Conservation (phyloP, 2,797 vertebrate species). For the Anolis apletophallus region DNA sequence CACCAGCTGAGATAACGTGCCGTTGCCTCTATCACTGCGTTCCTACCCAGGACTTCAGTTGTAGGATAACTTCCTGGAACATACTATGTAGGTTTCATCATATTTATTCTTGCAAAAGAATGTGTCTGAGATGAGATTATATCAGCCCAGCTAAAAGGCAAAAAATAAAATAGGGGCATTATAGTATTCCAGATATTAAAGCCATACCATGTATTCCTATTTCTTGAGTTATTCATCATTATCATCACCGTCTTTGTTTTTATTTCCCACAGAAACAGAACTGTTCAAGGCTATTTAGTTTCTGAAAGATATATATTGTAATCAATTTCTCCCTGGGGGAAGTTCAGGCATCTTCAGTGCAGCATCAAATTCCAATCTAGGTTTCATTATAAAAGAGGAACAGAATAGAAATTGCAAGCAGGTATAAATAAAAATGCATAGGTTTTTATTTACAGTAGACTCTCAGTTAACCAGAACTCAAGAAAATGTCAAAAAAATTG, state of each 20-base stretch:
- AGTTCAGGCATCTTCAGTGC: no score
- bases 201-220: no score
- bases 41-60: not conserved
- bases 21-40: not conserved
- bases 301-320: no score
- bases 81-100: fast-evolving
- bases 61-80: not conserved
- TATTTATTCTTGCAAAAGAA: not conserved
- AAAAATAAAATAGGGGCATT: not conserved
- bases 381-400: not conserved
- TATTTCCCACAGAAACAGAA: no score
- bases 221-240: no score
- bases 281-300: no score
- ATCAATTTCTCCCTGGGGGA: no score
- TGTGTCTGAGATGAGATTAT: fast-evolving
- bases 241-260: no score
- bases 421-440: not conserved
- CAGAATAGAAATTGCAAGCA: not conserved
- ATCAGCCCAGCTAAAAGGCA: not conserved
- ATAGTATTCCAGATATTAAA: no score
- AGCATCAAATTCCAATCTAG: not conserved
- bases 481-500: no score
- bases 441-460: no score
- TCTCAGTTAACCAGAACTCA: no score
- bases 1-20: not conserved